Base-by-base conservation (phyloP, 2,888 invertebrate genomes). In the Pyrgus malvae region DNA sequence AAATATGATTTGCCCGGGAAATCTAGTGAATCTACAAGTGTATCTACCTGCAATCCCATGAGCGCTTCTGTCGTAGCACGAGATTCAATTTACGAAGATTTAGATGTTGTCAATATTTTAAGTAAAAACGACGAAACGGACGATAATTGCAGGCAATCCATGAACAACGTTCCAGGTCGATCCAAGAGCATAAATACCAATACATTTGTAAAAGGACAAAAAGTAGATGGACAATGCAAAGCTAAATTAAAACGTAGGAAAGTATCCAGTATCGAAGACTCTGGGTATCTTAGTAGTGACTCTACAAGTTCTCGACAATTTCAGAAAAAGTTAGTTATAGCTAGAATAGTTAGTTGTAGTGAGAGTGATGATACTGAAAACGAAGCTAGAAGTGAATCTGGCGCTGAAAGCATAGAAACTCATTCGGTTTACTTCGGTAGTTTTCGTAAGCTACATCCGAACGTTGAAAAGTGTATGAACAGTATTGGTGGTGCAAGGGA, bases 391-490 rank as follows among this genome's bases (percentile, higher is more conserved):
- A 96, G 96, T 83, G 96, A 96, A 83, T 96, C 96, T 17, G 96
- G 96, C 0, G 96, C 95, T 2, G 96, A 96, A 75, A 96, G 96
- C 83, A 91, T 96, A 21, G 96, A 96, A 70, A 96, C 96, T 0
- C 96, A 96, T 83, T 96, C 96, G 2, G 96, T 96, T 33, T 95
- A 96, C 74, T 96, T 96, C 68, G 95, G 95, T 42, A 94, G 93
- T 75, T 93, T 94, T 69, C 86, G 93, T 57, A 93, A 92, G 56
- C 65, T 73, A 37, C 71, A 77, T 60, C 65, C 69, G 14, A 76
- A 69, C 60, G 65, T 76, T 19, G 81, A 81, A 42, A 76, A 70
- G 56, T 46, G 38, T 54, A 54, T 45, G 12, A 48, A 41, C 23
- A 55, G 35, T 35, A 59, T 60, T 66, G 72, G 55, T 67, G 64